phyloP scores from a whole-genome alignment of 2,113 vertebrate genomes.

The Taxidea taxus region DNA sequence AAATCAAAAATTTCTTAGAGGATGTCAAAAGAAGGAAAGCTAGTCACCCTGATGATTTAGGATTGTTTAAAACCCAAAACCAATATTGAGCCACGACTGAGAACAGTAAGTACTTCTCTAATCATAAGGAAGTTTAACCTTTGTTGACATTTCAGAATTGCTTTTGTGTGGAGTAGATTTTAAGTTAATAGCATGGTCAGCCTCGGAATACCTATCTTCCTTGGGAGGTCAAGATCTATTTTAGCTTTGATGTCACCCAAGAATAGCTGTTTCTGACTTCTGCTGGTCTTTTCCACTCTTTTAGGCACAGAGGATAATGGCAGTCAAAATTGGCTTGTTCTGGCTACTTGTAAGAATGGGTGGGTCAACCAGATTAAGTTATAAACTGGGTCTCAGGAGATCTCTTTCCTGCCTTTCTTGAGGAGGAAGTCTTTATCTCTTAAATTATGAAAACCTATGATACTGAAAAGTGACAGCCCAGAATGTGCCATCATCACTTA shows the following conservation, averaged over 20 bases:
- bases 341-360: background rate
- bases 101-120: background rate
- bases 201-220: background rate
- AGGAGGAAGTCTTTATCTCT: conserved; percentile 23
- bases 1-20: background rate
- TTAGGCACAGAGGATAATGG: background rate
- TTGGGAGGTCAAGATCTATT: background rate
- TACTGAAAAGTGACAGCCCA: background rate
- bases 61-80: background rate
- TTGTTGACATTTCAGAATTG: background rate
- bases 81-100: background rate
- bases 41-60: background rate
- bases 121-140: background rate
- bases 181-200: background rate
- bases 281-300: background rate
- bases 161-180: background rate
- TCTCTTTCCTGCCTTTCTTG: background rate
- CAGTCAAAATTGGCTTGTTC: background rate
- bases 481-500: background rate
- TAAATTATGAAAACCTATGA: background rate
- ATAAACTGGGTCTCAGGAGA: background rate
- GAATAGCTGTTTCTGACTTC: background rate
- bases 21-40: background rate
- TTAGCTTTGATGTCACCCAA: background rate
- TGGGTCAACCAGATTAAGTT: background rate